phyloP scores from a whole-genome alignment of 2,797 vertebrate species.

The Diglossa cyanea region DNA sequence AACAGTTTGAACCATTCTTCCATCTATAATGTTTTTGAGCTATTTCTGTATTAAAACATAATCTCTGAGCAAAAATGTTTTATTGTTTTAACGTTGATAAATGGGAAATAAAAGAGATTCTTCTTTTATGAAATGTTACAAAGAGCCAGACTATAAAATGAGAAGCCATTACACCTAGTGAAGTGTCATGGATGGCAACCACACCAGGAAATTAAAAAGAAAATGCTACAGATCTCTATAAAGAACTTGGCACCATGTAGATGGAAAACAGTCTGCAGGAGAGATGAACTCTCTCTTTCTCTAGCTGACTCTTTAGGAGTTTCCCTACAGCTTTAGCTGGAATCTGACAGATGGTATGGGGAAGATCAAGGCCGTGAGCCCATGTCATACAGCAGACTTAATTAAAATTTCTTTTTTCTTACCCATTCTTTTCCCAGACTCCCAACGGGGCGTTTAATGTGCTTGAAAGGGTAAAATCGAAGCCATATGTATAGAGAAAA shows the following conservation, averaged over 20 bases:
- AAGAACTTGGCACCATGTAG: not conserved
- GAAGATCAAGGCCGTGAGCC: not conserved
- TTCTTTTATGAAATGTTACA: not conserved
- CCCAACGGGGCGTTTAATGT: not conserved
- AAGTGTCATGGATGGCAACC: not conserved
- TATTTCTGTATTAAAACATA: not conserved
- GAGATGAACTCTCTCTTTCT: not conserved
- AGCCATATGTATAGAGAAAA: not conserved
- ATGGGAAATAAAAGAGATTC: not conserved
- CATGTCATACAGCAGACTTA: not conserved
- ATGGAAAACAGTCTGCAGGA: not conserved
- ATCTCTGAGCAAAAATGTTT: not conserved
- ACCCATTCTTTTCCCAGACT: not conserved
- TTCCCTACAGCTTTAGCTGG: not conserved
- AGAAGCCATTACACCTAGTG: not conserved
- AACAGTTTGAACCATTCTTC: not conserved
- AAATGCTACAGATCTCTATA: not conserved
- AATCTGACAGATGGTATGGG: not conserved
- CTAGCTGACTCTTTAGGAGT: not conserved
- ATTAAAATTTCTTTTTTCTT: constrained; percentile 15
- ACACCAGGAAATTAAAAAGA: not conserved
- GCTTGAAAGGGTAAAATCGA: not conserved
- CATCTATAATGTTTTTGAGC: not conserved
- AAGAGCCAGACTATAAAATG: not conserved
- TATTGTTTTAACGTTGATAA: not conserved